These are phyloP conservation scores for Corythornis vintsioides DNA, from an alignment of 2,113 vertebrate genomes.

Conservation along the genomic window DNA sequence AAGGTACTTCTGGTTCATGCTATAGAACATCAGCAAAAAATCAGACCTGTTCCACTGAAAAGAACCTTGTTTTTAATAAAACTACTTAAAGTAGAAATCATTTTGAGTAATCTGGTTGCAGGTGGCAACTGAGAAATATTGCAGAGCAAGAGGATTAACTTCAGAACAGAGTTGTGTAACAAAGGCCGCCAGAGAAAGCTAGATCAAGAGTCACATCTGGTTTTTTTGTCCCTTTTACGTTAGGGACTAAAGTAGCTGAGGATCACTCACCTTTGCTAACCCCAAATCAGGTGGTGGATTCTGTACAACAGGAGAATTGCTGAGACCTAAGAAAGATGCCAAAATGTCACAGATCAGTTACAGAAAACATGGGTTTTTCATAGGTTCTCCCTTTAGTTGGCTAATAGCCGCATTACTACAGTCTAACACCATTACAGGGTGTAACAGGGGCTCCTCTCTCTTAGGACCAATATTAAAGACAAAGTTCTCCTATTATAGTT, in stretches of 20 bases:
- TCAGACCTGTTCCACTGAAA: background rate
- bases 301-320: background rate
- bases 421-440: background rate
- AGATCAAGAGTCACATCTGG: background rate
- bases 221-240: background rate
- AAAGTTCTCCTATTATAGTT: background rate
- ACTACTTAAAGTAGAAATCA: background rate
- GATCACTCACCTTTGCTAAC: conserved; percentile 30
- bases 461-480: background rate
- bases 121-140: background rate
- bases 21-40: background rate
- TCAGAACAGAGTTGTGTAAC: background rate
- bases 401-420: background rate
- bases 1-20: background rate
- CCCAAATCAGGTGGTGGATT: background rate
- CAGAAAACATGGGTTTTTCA: background rate
- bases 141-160: background rate
- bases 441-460: background rate
- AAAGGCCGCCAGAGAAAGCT: background rate
- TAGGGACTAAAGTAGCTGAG: background rate
- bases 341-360: background rate
- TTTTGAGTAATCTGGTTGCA: background rate
- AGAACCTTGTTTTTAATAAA: background rate
- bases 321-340: conserved; percentile 25
- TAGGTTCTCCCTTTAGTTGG: background rate